phyloP scores from a whole-genome alignment of 2,113 vertebrate genomes.

The Crotophaga sulcirostris region DNA sequence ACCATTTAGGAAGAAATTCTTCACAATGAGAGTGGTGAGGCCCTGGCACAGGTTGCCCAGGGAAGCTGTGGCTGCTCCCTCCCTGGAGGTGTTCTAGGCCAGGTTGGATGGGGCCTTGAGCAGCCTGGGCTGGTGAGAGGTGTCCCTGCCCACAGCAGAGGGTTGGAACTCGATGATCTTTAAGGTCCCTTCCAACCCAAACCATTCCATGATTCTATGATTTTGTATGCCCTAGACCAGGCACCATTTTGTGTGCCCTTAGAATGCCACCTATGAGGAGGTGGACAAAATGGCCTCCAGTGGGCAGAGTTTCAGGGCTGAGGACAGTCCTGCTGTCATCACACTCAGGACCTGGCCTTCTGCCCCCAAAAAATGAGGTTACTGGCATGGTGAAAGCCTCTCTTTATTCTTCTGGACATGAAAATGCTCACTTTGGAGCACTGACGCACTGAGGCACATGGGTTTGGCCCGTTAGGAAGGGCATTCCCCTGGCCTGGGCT shows the following conservation, averaged over 20 bases:
- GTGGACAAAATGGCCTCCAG: not conserved
- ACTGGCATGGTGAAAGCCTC: not conserved
- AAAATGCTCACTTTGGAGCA: not conserved
- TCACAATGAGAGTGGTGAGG: too few species aligned
- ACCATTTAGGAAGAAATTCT: too few species aligned
- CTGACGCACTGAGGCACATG: not conserved
- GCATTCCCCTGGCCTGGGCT: not conserved
- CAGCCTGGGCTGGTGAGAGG: too few species aligned
- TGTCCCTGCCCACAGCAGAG: too few species aligned
- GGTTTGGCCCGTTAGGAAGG: not conserved
- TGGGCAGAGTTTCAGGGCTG: not conserved
- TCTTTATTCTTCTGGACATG: not conserved
- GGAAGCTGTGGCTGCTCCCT: too few species aligned
- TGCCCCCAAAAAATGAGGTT: not conserved
- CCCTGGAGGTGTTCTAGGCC: too few species aligned
- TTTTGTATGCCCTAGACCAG: not conserved
- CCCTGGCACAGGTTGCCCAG: too few species aligned
- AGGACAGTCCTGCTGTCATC: not conserved
- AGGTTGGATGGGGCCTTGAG: too few species aligned
- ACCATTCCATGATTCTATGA: too few species aligned
- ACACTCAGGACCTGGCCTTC: not conserved
- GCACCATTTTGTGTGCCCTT: not conserved
- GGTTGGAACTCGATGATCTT: too few species aligned
- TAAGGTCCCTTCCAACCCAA: too few species aligned
- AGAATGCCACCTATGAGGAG: not conserved